A percentile compares a stretch with the other conserved stretches of the same genome.
Conservation (phyloP, 1,140 invertebrate species). For the Protaetia brevitarsis region DNA sequence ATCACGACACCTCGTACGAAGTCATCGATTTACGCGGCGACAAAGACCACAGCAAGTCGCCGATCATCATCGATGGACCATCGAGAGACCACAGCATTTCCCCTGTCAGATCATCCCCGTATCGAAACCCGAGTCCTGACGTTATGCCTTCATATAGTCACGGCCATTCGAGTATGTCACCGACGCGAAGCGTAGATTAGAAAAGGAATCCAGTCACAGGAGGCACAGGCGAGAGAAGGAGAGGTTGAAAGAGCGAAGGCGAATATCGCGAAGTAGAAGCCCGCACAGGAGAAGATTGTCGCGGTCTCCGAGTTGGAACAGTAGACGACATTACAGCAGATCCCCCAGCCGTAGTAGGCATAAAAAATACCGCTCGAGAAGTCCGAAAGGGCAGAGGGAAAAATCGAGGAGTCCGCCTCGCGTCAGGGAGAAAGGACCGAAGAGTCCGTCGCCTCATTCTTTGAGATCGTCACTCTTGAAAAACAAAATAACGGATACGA, state of each 20-base stretch:
- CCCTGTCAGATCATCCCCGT: constrained; percentile 39
- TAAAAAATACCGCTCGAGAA: constrained; percentile 41
- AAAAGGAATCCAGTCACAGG: constrained; percentile 48
- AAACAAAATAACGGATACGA: constrained; percentile 71
- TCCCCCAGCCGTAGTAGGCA: constrained; percentile 37
- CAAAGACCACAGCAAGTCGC: constrained; percentile 30
- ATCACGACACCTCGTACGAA: constrained; percentile 5
- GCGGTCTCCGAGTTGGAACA: constrained; percentile 46
- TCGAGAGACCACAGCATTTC: constrained; percentile 22
- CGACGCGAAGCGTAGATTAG: constrained; percentile 46
- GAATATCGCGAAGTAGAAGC: constrained; percentile 44
- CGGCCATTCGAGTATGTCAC: constrained; percentile 34
- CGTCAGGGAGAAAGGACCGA: constrained; percentile 27
- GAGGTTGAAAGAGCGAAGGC: constrained; percentile 48
- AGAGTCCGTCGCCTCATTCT: constrained; percentile 46
- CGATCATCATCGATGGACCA: constrained; percentile 35
- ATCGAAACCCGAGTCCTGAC: constrained; percentile 40
- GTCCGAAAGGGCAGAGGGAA: constrained; percentile 47
- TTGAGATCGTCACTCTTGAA: constrained; percentile 44
- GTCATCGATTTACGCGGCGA: constrained; percentile 15
- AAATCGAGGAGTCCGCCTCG: constrained; percentile 36
- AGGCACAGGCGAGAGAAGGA: constrained; percentile 52
- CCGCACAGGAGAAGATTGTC: constrained; percentile 42
- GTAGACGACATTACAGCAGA: constrained; percentile 39
- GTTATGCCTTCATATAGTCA: constrained; percentile 30